Evolutionary conservation across 2,888 invertebrate species (phyloP).

Genomic region (Tanaodytes sp.): DNA sequence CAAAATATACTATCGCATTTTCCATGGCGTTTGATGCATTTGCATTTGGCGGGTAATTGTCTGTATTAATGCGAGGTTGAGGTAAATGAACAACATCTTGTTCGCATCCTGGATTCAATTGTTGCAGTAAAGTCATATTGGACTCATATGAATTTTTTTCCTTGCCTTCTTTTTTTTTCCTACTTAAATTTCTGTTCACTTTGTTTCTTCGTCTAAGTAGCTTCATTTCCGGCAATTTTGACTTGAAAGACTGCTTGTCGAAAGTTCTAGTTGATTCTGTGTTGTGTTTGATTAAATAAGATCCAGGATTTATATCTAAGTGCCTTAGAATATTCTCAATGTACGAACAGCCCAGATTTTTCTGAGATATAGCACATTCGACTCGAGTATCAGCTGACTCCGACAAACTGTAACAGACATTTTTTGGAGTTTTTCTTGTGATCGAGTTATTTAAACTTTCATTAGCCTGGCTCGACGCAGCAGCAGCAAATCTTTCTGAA

Average conservation of each 20-base stretch:
- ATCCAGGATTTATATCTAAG: slow-evolving; percentile 15
- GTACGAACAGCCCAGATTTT: slow-evolving; percentile 21
- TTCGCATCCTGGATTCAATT: too few species aligned
- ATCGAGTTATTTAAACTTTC: slow-evolving; percentile 36
- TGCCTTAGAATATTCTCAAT: slow-evolving; percentile 15
- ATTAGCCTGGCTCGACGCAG: slow-evolving; percentile 34
- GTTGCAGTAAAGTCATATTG: slow-evolving; percentile 20
- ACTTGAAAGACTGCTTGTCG: not conserved
- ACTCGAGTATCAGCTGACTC: slow-evolving; percentile 29
- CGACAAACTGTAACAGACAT: slow-evolving; percentile 27
- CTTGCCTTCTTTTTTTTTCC: slow-evolving; percentile 18
- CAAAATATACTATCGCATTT: slow-evolving; percentile 44
- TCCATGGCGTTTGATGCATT: too few species aligned
- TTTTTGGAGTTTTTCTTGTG: slow-evolving; percentile 30
- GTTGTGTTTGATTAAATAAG: slow-evolving; percentile 2
- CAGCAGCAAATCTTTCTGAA: slow-evolving; percentile 29
- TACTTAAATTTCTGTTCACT: slow-evolving; percentile 15
- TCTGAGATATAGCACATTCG: slow-evolving; percentile 14
- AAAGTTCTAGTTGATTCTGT: not conserved
- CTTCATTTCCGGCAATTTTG: slow-evolving; percentile 15
- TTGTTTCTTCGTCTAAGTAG: slow-evolving; percentile 30
- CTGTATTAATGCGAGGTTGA: too few species aligned
- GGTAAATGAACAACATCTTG: too few species aligned
- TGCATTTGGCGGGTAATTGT: too few species aligned
- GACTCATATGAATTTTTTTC: slow-evolving; percentile 25